Evolutionary conservation across 2,113 vertebrate species (phyloP), one percentile per base, ranked within the genome.

Genomic region (Polyodon spathula): DNA sequence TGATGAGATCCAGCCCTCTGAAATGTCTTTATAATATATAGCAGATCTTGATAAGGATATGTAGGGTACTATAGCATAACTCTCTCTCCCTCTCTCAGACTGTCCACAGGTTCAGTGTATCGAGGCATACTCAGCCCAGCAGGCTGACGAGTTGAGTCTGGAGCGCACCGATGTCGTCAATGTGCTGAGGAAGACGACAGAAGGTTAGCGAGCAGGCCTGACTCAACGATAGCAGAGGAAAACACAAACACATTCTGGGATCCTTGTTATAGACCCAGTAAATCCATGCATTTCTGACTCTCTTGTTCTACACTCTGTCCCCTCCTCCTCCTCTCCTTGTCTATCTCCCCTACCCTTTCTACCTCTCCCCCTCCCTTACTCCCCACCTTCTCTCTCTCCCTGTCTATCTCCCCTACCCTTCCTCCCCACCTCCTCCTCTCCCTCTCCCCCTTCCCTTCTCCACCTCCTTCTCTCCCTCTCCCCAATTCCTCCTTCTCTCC

Each of bases 31-130:
- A n/a, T n/a, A n/a, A n/a, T n/a, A n/a, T n/a, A n/a, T n/a, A n/a
- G n/a, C n/a, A n/a, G n/a, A n/a, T n/a, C n/a, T n/a, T n/a, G n/a
- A n/a, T n/a, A n/a, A 27, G 27, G 46, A 5, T 54, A n/a, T 27
- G 40, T 54, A 17, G 54, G 37, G 60, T 16, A 57, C 8, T 64
- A 54, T 73, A 54, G 10, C 12, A 71, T 52, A 54, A 37, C 48
- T 57, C 4, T 0, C 2, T 41, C 46, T 56, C 2, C 63, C 10
- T 61, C 40, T 67, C 12, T 52, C 78, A 93, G 93, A 93, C 53
- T 93, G 92, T 53, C 90, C 93, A 50, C 91, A 93, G 74, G 87
- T 91, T 41, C 87, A 91, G 64, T 90, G 90, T 56, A 74, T 90
- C 54, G 80, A 92, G 71, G 71, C 80, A 65, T 89, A 91, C 55